Conservation (phyloP, 2,888 invertebrate genomes). For the Dyspetes luteomarginatus region DNA sequence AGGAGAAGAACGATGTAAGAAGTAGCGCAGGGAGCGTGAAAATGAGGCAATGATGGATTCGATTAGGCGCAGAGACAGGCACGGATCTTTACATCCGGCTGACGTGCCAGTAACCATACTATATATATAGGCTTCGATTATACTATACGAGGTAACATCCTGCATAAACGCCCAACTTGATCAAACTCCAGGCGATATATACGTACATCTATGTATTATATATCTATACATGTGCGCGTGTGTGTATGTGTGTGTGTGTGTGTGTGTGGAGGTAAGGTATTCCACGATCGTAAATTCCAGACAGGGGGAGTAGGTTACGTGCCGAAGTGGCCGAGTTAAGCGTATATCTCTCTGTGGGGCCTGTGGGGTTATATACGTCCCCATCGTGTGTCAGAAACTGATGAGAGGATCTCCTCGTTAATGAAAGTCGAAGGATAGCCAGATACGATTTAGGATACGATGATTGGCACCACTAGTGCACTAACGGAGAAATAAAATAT, state of each 20-base stretch:
- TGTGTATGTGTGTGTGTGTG: too few species aligned
- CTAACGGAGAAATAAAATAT: too few species aligned
- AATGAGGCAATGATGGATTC: constrained; percentile 50
- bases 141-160: constrained; percentile 42
- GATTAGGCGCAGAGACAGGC: constrained; percentile 42
- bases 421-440: constrained; percentile 15
- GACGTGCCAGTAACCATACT: neutral
- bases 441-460: neutral
- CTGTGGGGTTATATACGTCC: constrained; percentile 31
- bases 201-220: neutral
- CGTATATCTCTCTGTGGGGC: constrained; percentile 32
- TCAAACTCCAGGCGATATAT: constrained; percentile 53
- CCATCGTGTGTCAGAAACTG: constrained; percentile 17
- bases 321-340: constrained; percentile 50
- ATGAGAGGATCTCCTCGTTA: constrained; percentile 25
- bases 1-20: constrained; percentile 1
- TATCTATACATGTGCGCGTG: neutral
- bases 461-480: neutral
- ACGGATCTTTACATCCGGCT: constrained; percentile 35
- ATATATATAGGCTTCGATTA: neutral
- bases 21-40: neutral
- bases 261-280: constrained; percentile 24
- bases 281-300: constrained; percentile 48
- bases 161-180: constrained; percentile 59
- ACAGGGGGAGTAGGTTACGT: constrained; percentile 29